Evolutionary conservation across 2,888 invertebrate genomes (phyloP).

Genomic region (Piscicola geometra): DNA sequence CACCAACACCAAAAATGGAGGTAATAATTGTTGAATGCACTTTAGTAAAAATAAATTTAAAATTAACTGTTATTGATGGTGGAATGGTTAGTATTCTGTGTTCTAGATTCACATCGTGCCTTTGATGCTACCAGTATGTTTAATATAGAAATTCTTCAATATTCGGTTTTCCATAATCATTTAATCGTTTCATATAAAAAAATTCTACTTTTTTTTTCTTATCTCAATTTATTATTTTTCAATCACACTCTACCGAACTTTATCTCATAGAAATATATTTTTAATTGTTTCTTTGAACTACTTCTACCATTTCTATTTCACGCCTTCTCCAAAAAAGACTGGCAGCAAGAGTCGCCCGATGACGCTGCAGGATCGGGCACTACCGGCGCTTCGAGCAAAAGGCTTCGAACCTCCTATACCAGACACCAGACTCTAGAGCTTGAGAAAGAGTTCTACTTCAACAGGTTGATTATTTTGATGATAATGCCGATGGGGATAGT

Average conservation of each 20-base stretch:
- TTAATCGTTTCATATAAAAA: no score
- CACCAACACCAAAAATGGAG: conserved; percentile 12
- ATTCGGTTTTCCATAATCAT: no score
- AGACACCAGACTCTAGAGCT: conserved; percentile 94
- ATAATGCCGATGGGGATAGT: no score
- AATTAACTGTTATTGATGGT: no score
- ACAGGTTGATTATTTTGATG: no score
- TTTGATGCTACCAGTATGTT: no score
- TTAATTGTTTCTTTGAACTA: not conserved
- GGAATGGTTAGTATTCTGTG: no score
- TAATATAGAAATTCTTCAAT: no score
- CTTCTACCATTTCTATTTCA: not conserved
- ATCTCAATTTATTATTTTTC: not conserved
- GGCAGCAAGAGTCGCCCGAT: conserved; percentile 21
- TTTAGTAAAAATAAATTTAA: no score
- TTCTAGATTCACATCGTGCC: no score
- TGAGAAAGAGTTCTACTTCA: conserved; percentile 98
- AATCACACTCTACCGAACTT: not conserved
- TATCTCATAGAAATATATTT: not conserved
- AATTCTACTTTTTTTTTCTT: no score
- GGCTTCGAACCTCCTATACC: conserved; percentile 94
- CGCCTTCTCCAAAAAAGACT: not conserved
- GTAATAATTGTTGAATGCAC: no score
- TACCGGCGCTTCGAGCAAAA: conserved; percentile 81
- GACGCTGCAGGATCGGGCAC: conserved; percentile 11